Base-by-base conservation (phyloP, 1,140 invertebrate species). In the Coelopa frigida region DNA sequence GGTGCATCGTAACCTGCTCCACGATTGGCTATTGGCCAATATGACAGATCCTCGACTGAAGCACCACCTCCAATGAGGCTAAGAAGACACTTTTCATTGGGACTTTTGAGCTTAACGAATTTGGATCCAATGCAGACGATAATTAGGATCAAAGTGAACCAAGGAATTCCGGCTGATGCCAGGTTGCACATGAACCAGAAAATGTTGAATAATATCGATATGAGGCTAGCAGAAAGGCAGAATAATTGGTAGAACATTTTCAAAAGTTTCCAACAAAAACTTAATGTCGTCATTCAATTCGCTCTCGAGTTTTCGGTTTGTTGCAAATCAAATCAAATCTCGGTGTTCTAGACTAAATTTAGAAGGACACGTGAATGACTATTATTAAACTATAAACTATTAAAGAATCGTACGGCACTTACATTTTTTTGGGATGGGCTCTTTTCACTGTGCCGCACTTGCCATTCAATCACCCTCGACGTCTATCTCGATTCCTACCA, bases 181-280 rank as follows among this genome's bases (percentile, higher is more conserved):
- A 69, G 31, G 31, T 62, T 67, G 44, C 65, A 69, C 32, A 59
- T 48, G n/a, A 68, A 53, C 66, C 66, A 69, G 15, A 69, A 55
- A 18, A 63, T 46, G 49, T 68, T 66, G 49, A 64, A 65, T 22
- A 67, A 50, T 44, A 68, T 57, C 40, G 65, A 58, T 23, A 68
- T 44, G n/a, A 69, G 45, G 37, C 59, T 57, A 33, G 57, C 33
- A 3, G 60, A 55, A 49, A 53, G 64, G 39, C 60, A 64, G 26
- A 68, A 50, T 26, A 68, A 47, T 53, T 61, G 56, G 44, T 68
- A 68, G 27, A 68, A 55, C 66, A 68, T 68, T 52, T 68, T 68
- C 6, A 66, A 21, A 27, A 57, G 50, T 29, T 51, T 38, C 62
- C 62, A 66, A 42, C 51, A 53, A 50, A 57, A 58, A 33, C 54